These are phyloP conservation scores for Peribatodes rhomboidaria DNA, from an alignment of 2,888 invertebrate species.

Conservation along the genomic window DNA sequence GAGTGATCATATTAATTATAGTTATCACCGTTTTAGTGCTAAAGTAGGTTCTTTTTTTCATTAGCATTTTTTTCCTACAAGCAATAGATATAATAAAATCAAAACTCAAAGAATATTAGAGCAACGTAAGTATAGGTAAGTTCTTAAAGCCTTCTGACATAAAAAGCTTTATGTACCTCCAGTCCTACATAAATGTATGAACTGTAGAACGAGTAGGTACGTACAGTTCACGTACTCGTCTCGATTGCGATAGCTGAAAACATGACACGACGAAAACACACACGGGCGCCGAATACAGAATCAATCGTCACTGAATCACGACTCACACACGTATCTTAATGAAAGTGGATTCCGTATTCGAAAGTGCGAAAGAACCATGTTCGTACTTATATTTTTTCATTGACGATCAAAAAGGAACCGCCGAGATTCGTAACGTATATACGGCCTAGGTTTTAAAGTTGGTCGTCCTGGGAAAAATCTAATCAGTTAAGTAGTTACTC, in stretches of 20 bases:
- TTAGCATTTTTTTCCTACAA: not conserved
- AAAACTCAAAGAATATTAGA: not conserved
- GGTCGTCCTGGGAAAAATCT: slow-evolving; percentile 1
- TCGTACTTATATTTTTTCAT: slow-evolving; percentile 1
- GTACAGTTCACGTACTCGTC: not conserved
- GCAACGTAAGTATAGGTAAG: too few species aligned
- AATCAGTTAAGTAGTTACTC: slow-evolving; percentile 23
- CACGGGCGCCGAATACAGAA: not conserved
- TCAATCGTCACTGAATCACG: slow-evolving; percentile 18
- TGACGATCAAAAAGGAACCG: slow-evolving; percentile 17
- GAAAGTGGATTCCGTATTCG: slow-evolving; percentile 25
- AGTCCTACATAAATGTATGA: too few species aligned
- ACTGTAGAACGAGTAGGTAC: too few species aligned
- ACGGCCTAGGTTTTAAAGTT: not conserved
- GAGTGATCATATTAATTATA: too few species aligned
- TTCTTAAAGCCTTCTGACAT: too few species aligned
- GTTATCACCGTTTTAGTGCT: too few species aligned
- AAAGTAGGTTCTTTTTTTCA: too few species aligned
- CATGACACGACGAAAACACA: too few species aligned
- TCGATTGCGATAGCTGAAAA: not conserved
- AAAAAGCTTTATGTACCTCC: too few species aligned
- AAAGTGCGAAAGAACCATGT: slow-evolving; percentile 25
- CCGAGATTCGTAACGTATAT: not conserved
- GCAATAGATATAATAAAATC: not conserved
- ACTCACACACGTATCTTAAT: slow-evolving; percentile 22